Evolutionary conservation across 2,888 invertebrate genomes (phyloP), one percentile per base, ranked within the genome.

Genomic region (Labia minor): DNA sequence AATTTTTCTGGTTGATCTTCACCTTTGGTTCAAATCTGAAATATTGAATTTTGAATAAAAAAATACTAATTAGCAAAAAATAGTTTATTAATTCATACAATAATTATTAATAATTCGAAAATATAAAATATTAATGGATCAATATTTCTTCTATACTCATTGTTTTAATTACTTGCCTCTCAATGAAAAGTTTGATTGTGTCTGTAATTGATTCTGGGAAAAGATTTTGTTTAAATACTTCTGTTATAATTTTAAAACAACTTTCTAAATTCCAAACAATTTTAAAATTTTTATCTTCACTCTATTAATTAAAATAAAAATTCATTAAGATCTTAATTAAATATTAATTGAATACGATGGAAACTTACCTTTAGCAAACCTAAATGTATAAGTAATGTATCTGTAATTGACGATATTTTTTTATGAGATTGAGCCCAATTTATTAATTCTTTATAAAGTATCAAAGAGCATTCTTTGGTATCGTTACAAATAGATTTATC

Each of bases 301-400:
- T 80, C 87, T 87, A 78, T 21, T 78, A 78, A 66, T n/a, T 16
- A 49, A 67, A 37, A 11, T 16, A 65, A 26, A 26, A 8, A 26
- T 26, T n/a, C n/a, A n/a, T n/a, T 26, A 26, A 6, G 3, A 26
- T 26, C 8, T 26, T 26, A 26, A 21, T 18, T 63, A n/a, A 61
- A 33, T 37, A 19, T 18, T 63, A 66, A 20, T 19, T 73, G 74
- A 75, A 63, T 8, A 67, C 1, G 33, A 61, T 37, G 16, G 61
- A 37, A 33, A 71, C 73, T 73, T 76, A 89, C 90, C 82, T 91
- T 91, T 61, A 90, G 83, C 1, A 90, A 78, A 0, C 85, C 86
- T 14, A 90, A 76, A 65, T 85, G 83, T 0, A 86, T 80, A 19
- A 90, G 78, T 71, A 90, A 75, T 3, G 80, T 76, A 74, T 90